phyloP scores from a whole-genome alignment of 2,113 vertebrate genomes.

The Eptesicus fuscus region DNA sequence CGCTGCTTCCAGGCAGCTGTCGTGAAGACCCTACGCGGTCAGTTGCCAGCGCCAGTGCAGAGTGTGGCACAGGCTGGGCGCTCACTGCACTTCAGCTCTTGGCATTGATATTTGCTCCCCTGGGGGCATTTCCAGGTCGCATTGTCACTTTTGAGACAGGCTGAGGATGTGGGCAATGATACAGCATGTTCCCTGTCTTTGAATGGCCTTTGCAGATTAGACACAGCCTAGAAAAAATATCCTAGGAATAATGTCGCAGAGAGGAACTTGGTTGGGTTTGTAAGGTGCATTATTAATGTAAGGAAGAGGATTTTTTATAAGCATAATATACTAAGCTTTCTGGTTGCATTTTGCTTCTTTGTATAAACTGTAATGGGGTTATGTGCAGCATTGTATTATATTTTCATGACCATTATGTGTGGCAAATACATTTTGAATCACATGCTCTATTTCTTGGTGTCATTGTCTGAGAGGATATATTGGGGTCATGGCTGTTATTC shows the following conservation, averaged over 20 bases:
- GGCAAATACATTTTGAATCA: background rate
- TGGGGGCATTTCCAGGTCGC: background rate
- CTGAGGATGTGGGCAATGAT: background rate
- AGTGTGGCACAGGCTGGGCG: fast-evolving
- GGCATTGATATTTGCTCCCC: background rate
- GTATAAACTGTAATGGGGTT: background rate
- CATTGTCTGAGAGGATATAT: background rate
- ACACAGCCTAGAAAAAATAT: background rate
- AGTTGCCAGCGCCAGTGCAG: background rate
- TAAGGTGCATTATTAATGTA: background rate
- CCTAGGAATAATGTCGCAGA: background rate
- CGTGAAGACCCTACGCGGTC: fast-evolving
- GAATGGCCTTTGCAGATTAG: background rate
- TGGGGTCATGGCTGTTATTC: background rate
- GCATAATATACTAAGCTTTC: background rate
- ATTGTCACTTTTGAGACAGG: background rate
- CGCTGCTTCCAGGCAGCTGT: background rate
- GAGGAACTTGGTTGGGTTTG: background rate
- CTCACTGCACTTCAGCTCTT: background rate
- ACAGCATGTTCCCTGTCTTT: background rate
- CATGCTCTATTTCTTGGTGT: background rate
- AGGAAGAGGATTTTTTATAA: background rate
- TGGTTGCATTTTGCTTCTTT: background rate
- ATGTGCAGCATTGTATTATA: background rate
- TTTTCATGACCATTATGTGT: background rate